These are phyloP conservation scores for Stylophora pistillata DNA, from an alignment of 64 coral and sea anemone genomes.

Conservation along the genomic window DNA sequence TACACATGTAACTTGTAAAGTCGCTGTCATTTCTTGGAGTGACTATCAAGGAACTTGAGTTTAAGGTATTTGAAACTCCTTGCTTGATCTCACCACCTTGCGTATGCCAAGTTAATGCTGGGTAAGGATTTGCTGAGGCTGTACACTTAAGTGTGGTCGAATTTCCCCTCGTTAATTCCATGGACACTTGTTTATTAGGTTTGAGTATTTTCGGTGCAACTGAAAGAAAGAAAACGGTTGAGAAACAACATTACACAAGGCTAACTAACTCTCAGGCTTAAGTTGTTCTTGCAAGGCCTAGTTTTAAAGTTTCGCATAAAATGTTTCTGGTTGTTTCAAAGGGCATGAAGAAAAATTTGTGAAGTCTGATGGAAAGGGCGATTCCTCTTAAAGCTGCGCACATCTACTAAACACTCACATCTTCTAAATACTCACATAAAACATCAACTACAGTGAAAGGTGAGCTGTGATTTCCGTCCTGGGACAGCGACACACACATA, in stretches of 20 bases:
- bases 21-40: background rate
- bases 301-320: too few species aligned
- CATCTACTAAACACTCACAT: background rate
- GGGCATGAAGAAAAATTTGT: too few species aligned
- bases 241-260: too few species aligned
- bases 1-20: constrained; percentile 11
- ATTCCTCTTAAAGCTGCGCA: too few species aligned
- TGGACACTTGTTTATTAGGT: background rate
- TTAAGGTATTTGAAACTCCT: background rate
- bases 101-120: background rate
- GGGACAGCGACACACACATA: background rate
- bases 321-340: too few species aligned
- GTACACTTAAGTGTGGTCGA: background rate
- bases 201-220: constrained; percentile 11
- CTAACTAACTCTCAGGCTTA: too few species aligned
- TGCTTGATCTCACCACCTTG: background rate
- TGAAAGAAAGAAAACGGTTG: background rate
- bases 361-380: too few species aligned
- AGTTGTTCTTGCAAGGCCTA: too few species aligned
- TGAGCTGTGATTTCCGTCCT: background rate
- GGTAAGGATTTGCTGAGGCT: constrained; percentile 20
- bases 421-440: constrained; percentile 10
- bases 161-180: background rate
- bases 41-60: background rate
- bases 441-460: constrained; percentile 6